Evolutionary conservation across 2,797 vertebrate genomes (phyloP).

Genomic region (Florisuga fusca): DNA sequence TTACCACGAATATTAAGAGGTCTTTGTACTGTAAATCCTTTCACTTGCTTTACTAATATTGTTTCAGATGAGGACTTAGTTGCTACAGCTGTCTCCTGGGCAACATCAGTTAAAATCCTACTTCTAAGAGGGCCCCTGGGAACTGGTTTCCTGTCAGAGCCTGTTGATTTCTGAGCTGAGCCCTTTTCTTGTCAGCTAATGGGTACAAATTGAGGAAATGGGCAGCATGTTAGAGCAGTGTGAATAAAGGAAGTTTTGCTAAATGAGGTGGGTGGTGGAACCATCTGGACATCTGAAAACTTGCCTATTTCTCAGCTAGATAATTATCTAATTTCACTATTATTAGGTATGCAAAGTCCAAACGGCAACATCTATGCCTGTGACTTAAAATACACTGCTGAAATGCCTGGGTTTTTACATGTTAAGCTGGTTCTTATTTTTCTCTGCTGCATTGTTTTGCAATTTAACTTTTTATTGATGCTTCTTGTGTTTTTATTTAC

Average conservation of each 20-base stretch:
- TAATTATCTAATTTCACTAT: conserved; percentile 71
- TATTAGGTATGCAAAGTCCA: conserved; percentile 46
- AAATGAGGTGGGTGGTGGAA: conserved; percentile 72
- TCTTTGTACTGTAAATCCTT: conserved; percentile 51
- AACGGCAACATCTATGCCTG: conserved; percentile 28
- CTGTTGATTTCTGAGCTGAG: conserved; percentile 65
- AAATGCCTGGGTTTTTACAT: neutral
- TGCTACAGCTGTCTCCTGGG: conserved; percentile 58
- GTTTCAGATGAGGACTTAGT: neutral
- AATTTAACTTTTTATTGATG: neutral
- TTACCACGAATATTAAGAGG: conserved; percentile 25
- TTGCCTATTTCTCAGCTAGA: conserved; percentile 70
- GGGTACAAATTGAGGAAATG: conserved; percentile 72
- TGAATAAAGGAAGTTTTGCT: conserved; percentile 71
- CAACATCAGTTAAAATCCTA: conserved; percentile 61
- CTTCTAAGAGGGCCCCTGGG: conserved; percentile 38
- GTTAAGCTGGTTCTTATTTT: neutral
- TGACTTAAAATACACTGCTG: neutral
- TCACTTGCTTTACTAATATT: conserved; percentile 31
- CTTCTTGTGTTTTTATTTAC: neutral
- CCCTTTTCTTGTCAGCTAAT: conserved; percentile 68
- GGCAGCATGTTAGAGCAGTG: conserved; percentile 60
- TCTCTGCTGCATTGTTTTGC: neutral
- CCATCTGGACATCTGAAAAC: conserved; percentile 75
- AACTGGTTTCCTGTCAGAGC: conserved; percentile 62